A percentile compares a stretch with the other conserved stretches of the same genome.
These are phyloP conservation scores for Dascillus cervinus DNA, from an alignment of 2,888 invertebrate genomes.

Conservation along the genomic window DNA sequence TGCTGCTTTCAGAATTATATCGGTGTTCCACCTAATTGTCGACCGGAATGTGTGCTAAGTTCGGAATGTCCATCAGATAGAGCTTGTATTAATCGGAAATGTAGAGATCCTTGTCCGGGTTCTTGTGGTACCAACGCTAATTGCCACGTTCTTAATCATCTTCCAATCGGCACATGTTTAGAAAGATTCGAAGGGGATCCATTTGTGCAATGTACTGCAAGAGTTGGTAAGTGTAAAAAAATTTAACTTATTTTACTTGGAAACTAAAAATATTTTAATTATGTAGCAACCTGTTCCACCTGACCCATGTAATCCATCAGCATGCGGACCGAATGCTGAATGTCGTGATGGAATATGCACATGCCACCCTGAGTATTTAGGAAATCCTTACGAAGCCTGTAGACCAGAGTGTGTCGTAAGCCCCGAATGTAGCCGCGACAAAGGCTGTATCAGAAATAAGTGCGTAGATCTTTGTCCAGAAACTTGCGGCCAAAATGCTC, in stretches of 20 bases:
- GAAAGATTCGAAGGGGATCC: constrained; percentile 75
- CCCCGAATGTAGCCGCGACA: constrained; percentile 75
- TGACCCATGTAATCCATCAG: constrained; percentile 78
- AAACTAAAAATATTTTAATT: too few species aligned
- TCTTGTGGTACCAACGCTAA: constrained; percentile 74
- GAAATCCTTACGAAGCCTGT: constrained; percentile 81
- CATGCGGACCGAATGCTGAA: constrained; percentile 79
- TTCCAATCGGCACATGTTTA: constrained; percentile 72
- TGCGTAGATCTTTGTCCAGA: constrained; percentile 83
- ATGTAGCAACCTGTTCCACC: constrained; percentile 49
- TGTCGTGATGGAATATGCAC: constrained; percentile 74
- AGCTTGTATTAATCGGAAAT: constrained; percentile 72
- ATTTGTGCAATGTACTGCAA: constrained; percentile 61
- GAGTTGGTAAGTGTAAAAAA: too few species aligned
- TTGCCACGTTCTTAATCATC: constrained; percentile 71
- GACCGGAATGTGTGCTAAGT: constrained; percentile 73
- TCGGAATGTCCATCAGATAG: constrained; percentile 71
- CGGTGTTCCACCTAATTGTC: constrained; percentile 71
- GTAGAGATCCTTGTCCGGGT: constrained; percentile 75
- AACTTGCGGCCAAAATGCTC: constrained; percentile 73
- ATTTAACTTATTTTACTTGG: too few species aligned
- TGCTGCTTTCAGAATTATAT: constrained; percentile 73
- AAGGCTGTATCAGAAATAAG: constrained; percentile 75
- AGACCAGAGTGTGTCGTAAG: constrained; percentile 82
- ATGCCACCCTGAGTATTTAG: constrained; percentile 73